phyloP scores from a whole-genome alignment of 92 coral and sea anemone species.

The Porites lobata region DNA sequence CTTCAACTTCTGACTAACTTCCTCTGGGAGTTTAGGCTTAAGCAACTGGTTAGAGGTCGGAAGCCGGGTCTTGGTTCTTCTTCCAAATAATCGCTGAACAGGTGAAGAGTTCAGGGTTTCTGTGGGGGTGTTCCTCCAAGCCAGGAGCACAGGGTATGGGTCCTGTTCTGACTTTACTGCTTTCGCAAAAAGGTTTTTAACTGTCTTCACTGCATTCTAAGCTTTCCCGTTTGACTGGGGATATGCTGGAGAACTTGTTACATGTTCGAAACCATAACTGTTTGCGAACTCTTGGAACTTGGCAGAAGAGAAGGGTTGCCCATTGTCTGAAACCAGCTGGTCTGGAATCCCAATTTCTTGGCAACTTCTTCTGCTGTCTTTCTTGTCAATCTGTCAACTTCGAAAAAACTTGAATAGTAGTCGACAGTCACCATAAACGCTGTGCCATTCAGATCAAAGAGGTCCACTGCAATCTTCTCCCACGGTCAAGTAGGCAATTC shows the following conservation, averaged over 20 bases:
- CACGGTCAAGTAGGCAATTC: constrained; percentile 62
- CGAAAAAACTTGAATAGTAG: constrained; percentile 76
- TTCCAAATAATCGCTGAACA: constrained; percentile 63
- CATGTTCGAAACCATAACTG: constrained; percentile 67
- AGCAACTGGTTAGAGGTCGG: constrained; percentile 57
- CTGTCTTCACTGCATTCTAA: constrained; percentile 68
- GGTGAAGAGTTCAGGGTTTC: constrained; percentile 63
- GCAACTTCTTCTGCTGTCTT: constrained; percentile 69
- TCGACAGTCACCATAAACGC: constrained; percentile 66
- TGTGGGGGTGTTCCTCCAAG: constrained; percentile 68
- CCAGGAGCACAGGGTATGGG: constrained; percentile 73
- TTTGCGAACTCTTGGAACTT: constrained; percentile 56
- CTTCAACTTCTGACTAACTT: constrained; percentile 50
- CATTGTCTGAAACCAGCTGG: constrained; percentile 69
- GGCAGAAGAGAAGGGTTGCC: constrained; percentile 59
- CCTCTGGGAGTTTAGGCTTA: constrained; percentile 47
- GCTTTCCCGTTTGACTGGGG: constrained; percentile 77
- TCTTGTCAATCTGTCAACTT: constrained; percentile 59
- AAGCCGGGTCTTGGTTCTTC: constrained; percentile 62
- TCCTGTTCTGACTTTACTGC: constrained; percentile 47
- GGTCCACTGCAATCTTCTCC: constrained; percentile 59
- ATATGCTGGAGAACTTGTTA: constrained; percentile 69
- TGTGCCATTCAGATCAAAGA: constrained; percentile 57
- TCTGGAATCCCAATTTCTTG: constrained; percentile 57
- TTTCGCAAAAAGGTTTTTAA: constrained; percentile 52